Conservation (phyloP, 2,888 invertebrate species). For the Xylophagus ater region DNA sequence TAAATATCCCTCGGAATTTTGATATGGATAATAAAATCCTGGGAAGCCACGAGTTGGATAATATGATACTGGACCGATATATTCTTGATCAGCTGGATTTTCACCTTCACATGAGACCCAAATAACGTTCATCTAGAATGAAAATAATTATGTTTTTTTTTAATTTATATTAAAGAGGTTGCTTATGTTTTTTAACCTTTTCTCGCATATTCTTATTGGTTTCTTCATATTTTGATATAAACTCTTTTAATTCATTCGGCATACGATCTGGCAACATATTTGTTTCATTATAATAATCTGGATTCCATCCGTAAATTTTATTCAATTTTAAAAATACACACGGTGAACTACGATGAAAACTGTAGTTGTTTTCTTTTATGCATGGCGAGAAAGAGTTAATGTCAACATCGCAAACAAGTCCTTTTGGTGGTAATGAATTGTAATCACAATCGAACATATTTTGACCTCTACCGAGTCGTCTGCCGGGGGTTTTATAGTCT, state of each 20-base stretch:
- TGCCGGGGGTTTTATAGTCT: conserved; percentile 65
- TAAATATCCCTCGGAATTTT: conserved; percentile 75
- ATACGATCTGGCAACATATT: conserved; percentile 57
- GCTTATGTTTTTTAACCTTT: conserved; percentile 22
- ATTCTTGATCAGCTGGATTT: conserved; percentile 84
- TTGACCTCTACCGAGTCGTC: conserved; percentile 59
- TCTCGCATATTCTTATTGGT: conserved; percentile 38
- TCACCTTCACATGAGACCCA: conserved; percentile 93
- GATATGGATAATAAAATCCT: conserved; percentile 81
- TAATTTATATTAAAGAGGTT: background rate
- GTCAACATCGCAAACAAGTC: conserved; percentile 80
- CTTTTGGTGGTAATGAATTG: conserved; percentile 54
- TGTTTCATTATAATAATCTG: conserved; percentile 67
- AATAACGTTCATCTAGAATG: conserved; percentile 60
- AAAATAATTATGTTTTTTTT: background rate
- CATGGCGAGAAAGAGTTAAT: conserved; percentile 72
- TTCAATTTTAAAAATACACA: conserved; percentile 94
- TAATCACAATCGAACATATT: conserved; percentile 68
- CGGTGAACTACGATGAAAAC: conserved; percentile 83
- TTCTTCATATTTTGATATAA: conserved; percentile 53
- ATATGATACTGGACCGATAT: conserved; percentile 76
- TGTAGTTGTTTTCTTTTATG: conserved; percentile 71
- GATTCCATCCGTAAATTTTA: conserved; percentile 86
- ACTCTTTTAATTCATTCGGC: conserved; percentile 58
- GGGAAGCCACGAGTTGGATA: conserved; percentile 74